phyloP scores from a whole-genome alignment of 2,113 vertebrate genomes.

The Bettongia penicillata region DNA sequence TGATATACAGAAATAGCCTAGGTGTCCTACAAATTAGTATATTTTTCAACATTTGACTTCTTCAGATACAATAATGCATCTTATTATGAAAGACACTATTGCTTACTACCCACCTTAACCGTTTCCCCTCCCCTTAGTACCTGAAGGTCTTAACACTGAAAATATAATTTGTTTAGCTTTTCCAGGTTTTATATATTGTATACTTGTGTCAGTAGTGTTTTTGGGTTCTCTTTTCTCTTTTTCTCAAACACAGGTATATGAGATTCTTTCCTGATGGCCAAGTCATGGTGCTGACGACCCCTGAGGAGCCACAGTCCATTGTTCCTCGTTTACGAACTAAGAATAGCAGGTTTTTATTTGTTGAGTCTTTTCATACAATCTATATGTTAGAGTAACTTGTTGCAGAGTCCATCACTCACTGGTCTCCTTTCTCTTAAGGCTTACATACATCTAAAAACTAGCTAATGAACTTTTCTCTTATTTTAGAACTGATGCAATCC shows the following conservation, averaged over 20 bases:
- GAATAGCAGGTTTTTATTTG: constrained; percentile 88
- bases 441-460: background rate
- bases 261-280: constrained; percentile 97
- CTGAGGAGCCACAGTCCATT: constrained; percentile 92
- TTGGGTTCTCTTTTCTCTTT: background rate
- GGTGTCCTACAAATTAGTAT: background rate
- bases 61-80: background rate
- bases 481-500: constrained; percentile 93
- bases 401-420: background rate
- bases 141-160: background rate
- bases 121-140: background rate
- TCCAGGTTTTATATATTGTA: constrained; percentile 31
- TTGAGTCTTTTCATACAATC: background rate
- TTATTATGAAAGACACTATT: background rate
- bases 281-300: constrained; percentile 96
- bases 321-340: constrained; percentile 93
- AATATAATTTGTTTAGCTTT: background rate
- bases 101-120: background rate
- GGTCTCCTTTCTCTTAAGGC: background rate
- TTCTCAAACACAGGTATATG: constrained; percentile 89
- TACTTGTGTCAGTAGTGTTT: constrained; percentile 33
- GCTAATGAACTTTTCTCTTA: constrained; percentile 49
- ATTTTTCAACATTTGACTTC: background rate
- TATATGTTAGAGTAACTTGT: background rate
- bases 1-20: background rate